These are phyloP conservation scores for Diabrotica virgifera DNA, from an alignment of 1,140 invertebrate genomes.

Conservation along the genomic window DNA sequence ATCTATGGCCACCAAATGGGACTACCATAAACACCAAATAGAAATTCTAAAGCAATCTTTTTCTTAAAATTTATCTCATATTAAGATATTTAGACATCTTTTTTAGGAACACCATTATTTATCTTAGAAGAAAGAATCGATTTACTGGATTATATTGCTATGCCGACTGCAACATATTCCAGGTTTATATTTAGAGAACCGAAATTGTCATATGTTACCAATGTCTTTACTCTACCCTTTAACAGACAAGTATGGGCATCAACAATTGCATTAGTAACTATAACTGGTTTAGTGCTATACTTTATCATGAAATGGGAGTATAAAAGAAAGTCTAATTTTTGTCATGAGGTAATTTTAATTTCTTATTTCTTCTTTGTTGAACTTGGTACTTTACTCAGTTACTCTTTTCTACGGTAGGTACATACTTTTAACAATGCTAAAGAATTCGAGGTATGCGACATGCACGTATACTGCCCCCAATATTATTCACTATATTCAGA, in stretches of 20 bases:
- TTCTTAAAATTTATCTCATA: too few relatives aligned
- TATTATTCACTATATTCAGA: too few relatives aligned
- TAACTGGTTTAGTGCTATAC: conserved; percentile 45
- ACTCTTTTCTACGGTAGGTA: too few relatives aligned
- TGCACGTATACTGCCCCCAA: too few relatives aligned
- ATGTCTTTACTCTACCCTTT: conserved; percentile 63
- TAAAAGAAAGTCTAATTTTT: conserved; percentile 16
- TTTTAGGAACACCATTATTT: conserved; percentile 58
- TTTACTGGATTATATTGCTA: conserved; percentile 59
- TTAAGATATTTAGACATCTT: not conserved
- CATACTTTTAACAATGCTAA: too few relatives aligned
- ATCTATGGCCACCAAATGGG: too few relatives aligned
- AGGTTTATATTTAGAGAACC: conserved; percentile 65
- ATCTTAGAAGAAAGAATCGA: conserved; percentile 57
- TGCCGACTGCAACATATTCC: conserved; percentile 58
- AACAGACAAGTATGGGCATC: conserved; percentile 58
- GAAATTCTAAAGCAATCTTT: too few relatives aligned
- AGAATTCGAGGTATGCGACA: too few relatives aligned
- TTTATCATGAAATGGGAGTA: conserved; percentile 49
- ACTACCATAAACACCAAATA: too few relatives aligned
- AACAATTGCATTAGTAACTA: conserved; percentile 48
- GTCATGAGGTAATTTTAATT: too few relatives aligned
- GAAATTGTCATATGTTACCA: conserved; percentile 63
- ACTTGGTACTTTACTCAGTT: too few relatives aligned
- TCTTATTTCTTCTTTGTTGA: too few relatives aligned